Evolutionary conservation across 2,888 invertebrate species (phyloP), one percentile per base, ranked within the genome.

Genomic region (Calameuta filiformis): DNA sequence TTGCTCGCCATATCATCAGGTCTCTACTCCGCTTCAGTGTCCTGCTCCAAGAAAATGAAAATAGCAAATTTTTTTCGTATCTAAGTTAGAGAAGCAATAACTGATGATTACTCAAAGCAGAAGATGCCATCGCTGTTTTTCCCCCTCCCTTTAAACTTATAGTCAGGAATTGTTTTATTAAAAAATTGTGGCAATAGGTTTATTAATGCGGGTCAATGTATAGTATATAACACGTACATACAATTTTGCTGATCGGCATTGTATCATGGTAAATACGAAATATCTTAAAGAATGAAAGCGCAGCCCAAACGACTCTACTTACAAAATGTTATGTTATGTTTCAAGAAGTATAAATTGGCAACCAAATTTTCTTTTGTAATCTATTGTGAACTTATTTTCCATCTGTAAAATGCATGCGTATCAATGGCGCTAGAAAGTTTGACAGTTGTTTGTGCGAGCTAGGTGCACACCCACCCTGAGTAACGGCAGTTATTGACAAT

Each of bases 1-100:
- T 90, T 91, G 73, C 89, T 87, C 83, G 90, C 89, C 90, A 90
- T 91, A 83, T 85, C 73, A 73, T 76, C 31, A 35, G 12, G 73
- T 15, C 23, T 15, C 73, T 35, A 75, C 35, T 35, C 35, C 73
- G 33, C 30, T 68, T 34, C 69, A 76, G 73, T 23, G 35, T 76
- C 34, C 40, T 73, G 30, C 30, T 69, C 15, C 31, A 12, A 35
- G 35, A 73, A 23, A 68, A 73, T 40, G 68, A 73, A 76, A 73
- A 76, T 35, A 75, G 15, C 33, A 56, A 56, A 9, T 56, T 56
- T 56, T 56, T 23, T 23, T 56, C 56, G 56, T 56, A 56, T 56
- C 23, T 56, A 9, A 23, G 1, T 15, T 56, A 56, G 9, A 56
- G 23, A 23, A 56, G 56, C 56, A 23, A 56, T 23, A 56, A 56